These are phyloP conservation scores for Halcyon smyrnensis DNA, from an alignment of 2,797 vertebrate genomes.

Conservation along the genomic window DNA sequence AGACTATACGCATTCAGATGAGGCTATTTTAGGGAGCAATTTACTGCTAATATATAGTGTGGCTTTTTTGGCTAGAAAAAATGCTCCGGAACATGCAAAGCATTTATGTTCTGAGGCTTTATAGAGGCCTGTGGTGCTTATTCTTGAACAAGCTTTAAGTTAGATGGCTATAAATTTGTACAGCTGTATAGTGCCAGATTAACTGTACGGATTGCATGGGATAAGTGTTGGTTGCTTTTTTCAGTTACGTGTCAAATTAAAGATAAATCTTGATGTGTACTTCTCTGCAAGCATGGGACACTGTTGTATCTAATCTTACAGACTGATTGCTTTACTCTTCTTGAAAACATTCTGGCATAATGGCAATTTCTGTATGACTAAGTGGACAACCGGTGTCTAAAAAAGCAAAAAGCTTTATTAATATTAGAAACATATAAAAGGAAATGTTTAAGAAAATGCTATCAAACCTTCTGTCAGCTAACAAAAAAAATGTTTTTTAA, in stretches of 20 bases:
- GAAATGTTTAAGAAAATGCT: neutral
- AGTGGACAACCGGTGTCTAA: neutral
- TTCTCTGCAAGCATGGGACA: neutral
- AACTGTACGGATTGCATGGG: neutral
- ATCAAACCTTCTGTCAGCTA: neutral
- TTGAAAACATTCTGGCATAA: neutral
- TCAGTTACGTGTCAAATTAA: neutral
- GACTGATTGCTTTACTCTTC: neutral
- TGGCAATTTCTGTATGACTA: neutral
- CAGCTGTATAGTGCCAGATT: neutral
- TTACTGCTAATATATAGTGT: neutral
- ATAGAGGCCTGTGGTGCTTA: neutral
- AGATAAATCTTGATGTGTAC: neutral
- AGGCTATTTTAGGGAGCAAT: neutral
- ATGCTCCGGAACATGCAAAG: neutral
- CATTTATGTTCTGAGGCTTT: neutral
- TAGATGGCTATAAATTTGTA: neutral
- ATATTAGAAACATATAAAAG: neutral
- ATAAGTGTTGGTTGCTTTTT: neutral
- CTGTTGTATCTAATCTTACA: neutral
- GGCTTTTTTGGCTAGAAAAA: neutral
- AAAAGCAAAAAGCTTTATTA: neutral
- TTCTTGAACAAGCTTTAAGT: neutral
- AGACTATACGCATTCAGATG: neutral
- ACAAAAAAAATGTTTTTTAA: neutral